These are phyloP conservation scores for Conistra vaccinii DNA, from an alignment of 2,888 invertebrate genomes.

Conservation along the genomic window DNA sequence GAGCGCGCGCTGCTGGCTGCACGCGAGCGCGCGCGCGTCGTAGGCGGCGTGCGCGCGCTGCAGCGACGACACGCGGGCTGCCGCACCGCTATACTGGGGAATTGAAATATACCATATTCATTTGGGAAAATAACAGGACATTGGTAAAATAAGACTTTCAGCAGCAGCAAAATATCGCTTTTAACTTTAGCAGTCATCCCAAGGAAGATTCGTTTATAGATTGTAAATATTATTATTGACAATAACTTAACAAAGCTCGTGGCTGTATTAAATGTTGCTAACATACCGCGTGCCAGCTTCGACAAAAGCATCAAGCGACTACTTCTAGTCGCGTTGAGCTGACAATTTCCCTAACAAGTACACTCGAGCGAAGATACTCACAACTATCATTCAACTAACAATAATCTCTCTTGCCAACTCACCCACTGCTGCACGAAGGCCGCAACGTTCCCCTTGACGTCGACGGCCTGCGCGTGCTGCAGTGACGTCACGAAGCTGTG, in stretches of 20 bases:
- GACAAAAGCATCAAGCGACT: background rate
- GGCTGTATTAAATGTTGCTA: background rate
- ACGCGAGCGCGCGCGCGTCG: background rate
- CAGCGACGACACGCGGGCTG: conserved; percentile 68
- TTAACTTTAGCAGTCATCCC: background rate
- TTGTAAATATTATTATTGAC: background rate
- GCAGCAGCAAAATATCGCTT: background rate
- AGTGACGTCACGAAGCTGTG: conserved; percentile 51
- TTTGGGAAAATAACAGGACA: background rate
- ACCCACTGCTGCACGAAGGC: conserved; percentile 78
- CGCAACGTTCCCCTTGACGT: conserved; percentile 66
- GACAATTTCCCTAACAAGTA: background rate
- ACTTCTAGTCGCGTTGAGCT: background rate
- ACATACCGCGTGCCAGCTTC: background rate
- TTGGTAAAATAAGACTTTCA: background rate
- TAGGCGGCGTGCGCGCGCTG: conserved; percentile 59
- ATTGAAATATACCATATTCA: background rate
- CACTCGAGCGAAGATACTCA: background rate
- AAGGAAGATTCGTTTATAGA: background rate
- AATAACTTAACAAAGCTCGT: background rate
- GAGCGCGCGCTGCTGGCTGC: background rate
- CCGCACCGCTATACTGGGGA: conserved; percentile 64
- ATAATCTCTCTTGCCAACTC: conserved; percentile 41
- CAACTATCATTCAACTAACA: background rate
- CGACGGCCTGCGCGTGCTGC: conserved; percentile 50